Evolutionary conservation across 2,113 vertebrate species (phyloP).

Genomic region (Poeciliopsis turrubarensis): DNA sequence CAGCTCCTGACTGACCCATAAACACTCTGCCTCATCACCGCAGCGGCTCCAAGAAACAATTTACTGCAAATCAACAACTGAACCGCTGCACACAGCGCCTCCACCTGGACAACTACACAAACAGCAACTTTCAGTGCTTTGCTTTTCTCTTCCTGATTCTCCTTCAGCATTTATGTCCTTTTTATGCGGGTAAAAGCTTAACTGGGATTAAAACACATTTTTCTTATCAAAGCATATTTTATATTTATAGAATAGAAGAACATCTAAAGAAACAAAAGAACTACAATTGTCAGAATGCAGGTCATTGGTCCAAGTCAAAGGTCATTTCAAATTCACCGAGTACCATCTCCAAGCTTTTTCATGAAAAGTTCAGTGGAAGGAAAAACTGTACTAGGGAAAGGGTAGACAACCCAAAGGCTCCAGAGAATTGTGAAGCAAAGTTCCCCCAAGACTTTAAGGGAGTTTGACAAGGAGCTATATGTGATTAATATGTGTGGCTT

Average conservation of each 20-base stretch:
- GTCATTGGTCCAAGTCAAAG: no score
- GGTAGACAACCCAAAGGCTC: no score
- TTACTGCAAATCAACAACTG: neutral
- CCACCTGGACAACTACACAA: neutral
- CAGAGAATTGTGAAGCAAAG: no score
- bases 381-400: no score
- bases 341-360: no score
- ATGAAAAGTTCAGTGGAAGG: no score
- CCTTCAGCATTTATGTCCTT: neutral
- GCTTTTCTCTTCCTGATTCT: neutral
- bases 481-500: no score
- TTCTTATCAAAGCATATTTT: neutral
- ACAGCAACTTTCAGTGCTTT: neutral
- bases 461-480: no score
- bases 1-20: fast-evolving
- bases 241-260: neutral
- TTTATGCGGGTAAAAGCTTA: neutral
- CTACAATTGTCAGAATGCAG: no score
- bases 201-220: neutral
- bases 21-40: neutral
- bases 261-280: neutral
- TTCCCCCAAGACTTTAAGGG: no score
- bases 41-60: neutral
- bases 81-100: neutral
- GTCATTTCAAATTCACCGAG: no score